Conservation (phyloP, 2,888 invertebrate genomes). For the Calliscelio sp. region DNA sequence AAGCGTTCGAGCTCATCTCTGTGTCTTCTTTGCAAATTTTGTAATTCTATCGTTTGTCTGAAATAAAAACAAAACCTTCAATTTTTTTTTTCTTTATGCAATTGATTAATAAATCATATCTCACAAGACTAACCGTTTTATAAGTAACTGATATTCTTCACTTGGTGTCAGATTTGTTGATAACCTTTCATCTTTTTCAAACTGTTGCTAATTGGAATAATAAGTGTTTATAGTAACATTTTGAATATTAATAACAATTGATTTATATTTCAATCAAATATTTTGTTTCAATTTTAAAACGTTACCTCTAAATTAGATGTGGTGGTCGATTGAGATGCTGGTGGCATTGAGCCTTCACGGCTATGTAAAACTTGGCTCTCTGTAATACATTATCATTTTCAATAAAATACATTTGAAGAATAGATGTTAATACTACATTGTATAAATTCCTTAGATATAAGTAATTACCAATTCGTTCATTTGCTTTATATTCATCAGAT, state of each 20-base stretch:
- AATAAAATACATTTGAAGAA: not conserved
- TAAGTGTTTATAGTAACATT: no score
- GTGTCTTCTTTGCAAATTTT: conserved; percentile 86
- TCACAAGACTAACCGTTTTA: conserved; percentile 82
- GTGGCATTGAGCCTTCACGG: conserved; percentile 83
- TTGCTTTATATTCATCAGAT: conserved; percentile 51
- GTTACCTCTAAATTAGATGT: conserved; percentile 79
- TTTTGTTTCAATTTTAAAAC: no score
- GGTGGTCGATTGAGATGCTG: conserved; percentile 76
- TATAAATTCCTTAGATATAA: no score
- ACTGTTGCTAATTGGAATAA: conserved; percentile 66
- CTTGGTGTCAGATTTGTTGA: conserved; percentile 83
- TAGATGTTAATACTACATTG: no score
- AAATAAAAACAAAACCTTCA: not conserved
- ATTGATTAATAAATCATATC: no score
- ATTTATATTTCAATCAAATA: no score
- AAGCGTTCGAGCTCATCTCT: conserved; percentile 85
- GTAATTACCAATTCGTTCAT: conserved; percentile 53
- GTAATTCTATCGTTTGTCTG: conserved; percentile 86
- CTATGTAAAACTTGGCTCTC: conserved; percentile 79
- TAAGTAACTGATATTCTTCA: conserved; percentile 85
- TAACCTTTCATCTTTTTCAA: conserved; percentile 83
- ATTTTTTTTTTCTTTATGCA: no score
- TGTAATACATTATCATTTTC: not conserved
- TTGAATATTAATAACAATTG: no score